phyloP scores from a whole-genome alignment of 2,797 vertebrate species.

The Prionace glauca region DNA sequence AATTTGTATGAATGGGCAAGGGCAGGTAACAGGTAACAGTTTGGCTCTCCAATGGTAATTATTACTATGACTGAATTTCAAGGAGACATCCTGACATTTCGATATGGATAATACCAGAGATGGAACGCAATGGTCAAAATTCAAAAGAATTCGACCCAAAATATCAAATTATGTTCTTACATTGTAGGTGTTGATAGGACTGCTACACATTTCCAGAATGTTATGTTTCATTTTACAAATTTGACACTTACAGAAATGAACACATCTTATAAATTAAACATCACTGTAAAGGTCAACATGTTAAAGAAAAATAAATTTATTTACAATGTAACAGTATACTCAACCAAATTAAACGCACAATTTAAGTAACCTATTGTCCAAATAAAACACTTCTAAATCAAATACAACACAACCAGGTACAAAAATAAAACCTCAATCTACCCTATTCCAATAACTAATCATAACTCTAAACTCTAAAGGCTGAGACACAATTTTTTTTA shows the following conservation, averaged over 20 bases:
- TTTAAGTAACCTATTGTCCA: not conserved
- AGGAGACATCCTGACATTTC: too few species aligned
- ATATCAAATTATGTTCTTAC: not conserved
- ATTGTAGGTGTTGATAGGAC: not conserved
- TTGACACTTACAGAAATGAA: not conserved
- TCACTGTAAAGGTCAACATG: not conserved
- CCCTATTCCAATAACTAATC: not conserved
- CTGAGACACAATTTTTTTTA: not conserved
- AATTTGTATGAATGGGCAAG: too few species aligned
- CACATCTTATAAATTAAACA: not conserved
- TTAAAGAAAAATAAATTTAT: not conserved
- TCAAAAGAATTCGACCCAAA: not conserved
- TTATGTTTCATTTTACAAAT: not conserved
- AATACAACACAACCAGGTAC: not conserved
- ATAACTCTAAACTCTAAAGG: not conserved
- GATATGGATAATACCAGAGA: too few species aligned
- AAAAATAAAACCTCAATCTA: not conserved
- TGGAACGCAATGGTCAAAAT: not conserved
- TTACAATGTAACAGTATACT: not conserved
- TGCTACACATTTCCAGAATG: not conserved
- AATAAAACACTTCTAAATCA: not conserved
- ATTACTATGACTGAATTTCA: too few species aligned
- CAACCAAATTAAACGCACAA: not conserved
- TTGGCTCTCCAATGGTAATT: too few species aligned
- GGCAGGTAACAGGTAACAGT: too few species aligned